Conservation (phyloP, 2,888 invertebrate genomes). For the Steinernema scapterisci region DNA sequence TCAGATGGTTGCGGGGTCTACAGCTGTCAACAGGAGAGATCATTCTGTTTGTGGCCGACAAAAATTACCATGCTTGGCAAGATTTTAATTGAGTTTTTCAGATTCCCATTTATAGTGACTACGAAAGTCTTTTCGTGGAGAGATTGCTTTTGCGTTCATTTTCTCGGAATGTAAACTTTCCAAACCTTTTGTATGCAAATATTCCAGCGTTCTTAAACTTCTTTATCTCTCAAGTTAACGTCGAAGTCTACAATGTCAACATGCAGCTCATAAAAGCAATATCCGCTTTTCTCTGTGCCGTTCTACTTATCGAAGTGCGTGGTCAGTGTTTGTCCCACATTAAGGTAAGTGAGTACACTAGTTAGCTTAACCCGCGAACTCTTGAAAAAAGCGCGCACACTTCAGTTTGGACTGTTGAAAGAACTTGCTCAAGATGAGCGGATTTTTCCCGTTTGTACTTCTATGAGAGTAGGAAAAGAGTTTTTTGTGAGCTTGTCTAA, state of each 20-base stretch:
- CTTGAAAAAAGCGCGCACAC: constrained; percentile 4
- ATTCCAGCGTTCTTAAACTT: neutral
- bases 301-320: constrained; percentile 2
- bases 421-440: too few species aligned
- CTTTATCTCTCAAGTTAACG: too few species aligned
- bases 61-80: too few species aligned
- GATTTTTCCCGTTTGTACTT: neutral
- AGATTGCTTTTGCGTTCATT: too few species aligned
- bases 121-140: too few species aligned
- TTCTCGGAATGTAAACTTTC: too few species aligned
- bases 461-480: neutral
- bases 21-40: too few species aligned
- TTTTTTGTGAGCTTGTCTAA: neutral
- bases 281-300: neutral
- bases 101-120: too few species aligned
- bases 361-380: neutral
- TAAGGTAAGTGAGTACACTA: constrained; percentile 23
- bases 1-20: neutral
- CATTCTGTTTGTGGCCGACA: too few species aligned
- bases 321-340: constrained; percentile 33
- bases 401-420: neutral
- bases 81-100: too few species aligned
- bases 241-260: neutral
- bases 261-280: neutral
- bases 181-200: too few species aligned